Base-by-base conservation (phyloP, 1,140 invertebrate genomes). In the Thaumetopoea pityocampa region DNA sequence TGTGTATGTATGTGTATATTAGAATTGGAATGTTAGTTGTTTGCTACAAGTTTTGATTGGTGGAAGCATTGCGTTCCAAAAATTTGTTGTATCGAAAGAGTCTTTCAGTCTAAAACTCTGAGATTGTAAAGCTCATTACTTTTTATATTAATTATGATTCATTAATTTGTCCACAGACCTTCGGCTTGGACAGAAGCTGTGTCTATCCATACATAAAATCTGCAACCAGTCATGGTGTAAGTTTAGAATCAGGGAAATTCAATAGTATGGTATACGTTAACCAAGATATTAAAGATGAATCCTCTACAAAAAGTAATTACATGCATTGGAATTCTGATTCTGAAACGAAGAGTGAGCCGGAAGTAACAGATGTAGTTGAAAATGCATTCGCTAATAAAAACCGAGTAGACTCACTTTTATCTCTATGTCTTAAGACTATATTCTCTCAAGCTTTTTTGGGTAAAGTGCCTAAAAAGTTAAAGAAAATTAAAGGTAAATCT, bases 271-370 rank as follows among this genome's bases (percentile, higher is more conserved):
- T 78, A 0, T 47, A 53, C 2, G 77, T 78, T 9, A 46, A 58
- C 2, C 47, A 65, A 1, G 62, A 64, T 1, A 50, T 69, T 0
- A 46, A 43, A 11, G 10, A 62, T 4, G 58, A 55, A 3, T 53
- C 70, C 8, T 52, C 63, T 9, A 8, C 40, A 1, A 45, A 60
- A 20, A 41, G 35, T 5, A 43, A 61, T n/a, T 71, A 57, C 10
- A 27, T 65, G 0, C 68, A 77, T 15, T 77, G 72, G 71, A 68
- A 81, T 18, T 74, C 62, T 0, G 63, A 67, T 3, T n/a, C n/a
- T n/a, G 41, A 56, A 0, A 49, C 40, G 1, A 62, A 59, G 2
- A 37, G 29, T 1, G 56, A 63, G 0, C 14, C 23, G 2, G 57
- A 61, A n/a, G 33, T 5, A 9, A 5, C 44, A 14, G 16, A 10